Evolutionary conservation across 2,113 vertebrate genomes (phyloP).

Genomic region (Erythrolamprus reginae): DNA sequence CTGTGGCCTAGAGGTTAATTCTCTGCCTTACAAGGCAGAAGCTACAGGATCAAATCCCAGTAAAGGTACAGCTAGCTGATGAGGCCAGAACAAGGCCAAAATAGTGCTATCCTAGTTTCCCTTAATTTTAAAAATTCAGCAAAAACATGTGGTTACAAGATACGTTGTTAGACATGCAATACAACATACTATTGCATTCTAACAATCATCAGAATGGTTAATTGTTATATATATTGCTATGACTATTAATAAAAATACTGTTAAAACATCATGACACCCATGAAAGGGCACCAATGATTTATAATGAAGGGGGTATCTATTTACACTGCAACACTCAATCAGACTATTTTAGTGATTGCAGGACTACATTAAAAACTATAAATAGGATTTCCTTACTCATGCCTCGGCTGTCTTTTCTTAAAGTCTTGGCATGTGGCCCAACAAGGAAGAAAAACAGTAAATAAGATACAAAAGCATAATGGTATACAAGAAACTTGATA

Average conservation of each 20-base stretch:
- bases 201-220: not conserved
- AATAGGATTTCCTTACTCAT: not conserved
- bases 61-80: too few species aligned
- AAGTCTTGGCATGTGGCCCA: not conserved
- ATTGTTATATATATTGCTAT: not conserved
- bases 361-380: not conserved
- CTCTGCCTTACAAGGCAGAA: too few species aligned
- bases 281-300: not conserved
- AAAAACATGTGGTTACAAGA: not conserved
- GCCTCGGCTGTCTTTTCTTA: not conserved
- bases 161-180: not conserved
- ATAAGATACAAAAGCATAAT: not conserved
- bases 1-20: too few species aligned
- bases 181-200: not conserved
- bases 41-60: too few species aligned
- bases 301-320: not conserved
- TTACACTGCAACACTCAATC: not conserved
- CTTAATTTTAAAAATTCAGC: too few species aligned
- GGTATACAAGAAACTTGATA: slow-evolving; percentile 6
- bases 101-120: too few species aligned
- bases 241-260: not conserved
- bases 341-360: slow-evolving; percentile 1
- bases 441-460: slow-evolving; percentile 11
- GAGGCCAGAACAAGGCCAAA: too few species aligned
- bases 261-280: not conserved